Evolutionary conservation across 1,140 invertebrate genomes (phyloP).

Genomic region (Periplaneta americana): DNA sequence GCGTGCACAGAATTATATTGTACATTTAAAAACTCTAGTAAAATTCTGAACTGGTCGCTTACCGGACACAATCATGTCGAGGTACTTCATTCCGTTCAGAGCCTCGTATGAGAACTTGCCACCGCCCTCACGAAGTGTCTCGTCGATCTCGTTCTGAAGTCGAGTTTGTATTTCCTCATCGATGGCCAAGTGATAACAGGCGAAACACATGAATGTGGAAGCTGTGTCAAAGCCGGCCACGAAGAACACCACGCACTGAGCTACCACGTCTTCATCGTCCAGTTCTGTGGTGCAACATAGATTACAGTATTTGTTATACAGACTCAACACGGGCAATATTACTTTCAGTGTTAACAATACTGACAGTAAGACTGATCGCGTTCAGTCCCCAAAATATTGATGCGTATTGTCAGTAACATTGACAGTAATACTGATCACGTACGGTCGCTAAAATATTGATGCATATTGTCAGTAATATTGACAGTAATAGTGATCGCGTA

Average conservation of each 20-base stretch:
- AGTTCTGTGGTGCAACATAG: background rate
- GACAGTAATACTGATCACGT: too few species aligned
- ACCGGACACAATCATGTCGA: background rate
- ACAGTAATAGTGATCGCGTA: too few species aligned
- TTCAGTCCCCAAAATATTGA: too few species aligned
- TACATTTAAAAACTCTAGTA: too few species aligned
- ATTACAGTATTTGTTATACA: background rate
- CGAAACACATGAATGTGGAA: background rate
- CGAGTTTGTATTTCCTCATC: background rate
- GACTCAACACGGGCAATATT: too few species aligned
- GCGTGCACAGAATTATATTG: too few species aligned
- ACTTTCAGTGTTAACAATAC: too few species aligned
- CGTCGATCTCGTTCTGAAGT: background rate
- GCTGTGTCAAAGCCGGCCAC: background rate
- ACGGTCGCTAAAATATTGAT: too few species aligned
- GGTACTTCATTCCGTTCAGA: background rate
- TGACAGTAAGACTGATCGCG: too few species aligned
- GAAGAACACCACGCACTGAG: background rate
- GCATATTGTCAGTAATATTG: too few species aligned
- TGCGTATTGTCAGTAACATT: too few species aligned
- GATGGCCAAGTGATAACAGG: background rate
- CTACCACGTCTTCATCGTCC: background rate
- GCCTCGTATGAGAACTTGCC: slow-evolving; percentile 13
- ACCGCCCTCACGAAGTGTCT: background rate
- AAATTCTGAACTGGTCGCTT: too few species aligned